These are phyloP conservation scores for Ryuthela nishihirai DNA, from an alignment of 2,888 invertebrate genomes.

Conservation along the genomic window DNA sequence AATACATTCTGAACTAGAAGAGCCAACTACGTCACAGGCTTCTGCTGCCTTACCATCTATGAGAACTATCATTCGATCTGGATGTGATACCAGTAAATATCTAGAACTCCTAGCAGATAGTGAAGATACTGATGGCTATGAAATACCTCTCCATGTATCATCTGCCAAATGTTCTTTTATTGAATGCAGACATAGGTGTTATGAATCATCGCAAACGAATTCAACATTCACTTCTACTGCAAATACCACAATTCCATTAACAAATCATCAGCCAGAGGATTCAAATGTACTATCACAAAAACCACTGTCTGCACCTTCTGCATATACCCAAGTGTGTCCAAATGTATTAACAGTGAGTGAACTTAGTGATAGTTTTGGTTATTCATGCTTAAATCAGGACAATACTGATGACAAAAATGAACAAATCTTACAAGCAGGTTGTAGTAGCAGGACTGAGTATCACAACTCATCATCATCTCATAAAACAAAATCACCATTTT, in stretches of 20 bases:
- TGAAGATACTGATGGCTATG: conserved; percentile 41
- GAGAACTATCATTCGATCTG: too few species aligned
- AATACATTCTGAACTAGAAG: too few species aligned
- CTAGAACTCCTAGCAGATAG: conserved; percentile 41
- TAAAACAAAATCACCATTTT: too few species aligned
- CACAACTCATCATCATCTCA: too few species aligned
- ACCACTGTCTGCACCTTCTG: neutral
- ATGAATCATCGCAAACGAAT: neutral
- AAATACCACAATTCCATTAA: neutral
- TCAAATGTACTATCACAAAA: neutral
- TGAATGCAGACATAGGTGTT: neutral
- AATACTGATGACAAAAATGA: too few species aligned
- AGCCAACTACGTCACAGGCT: too few species aligned
- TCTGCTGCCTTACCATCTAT: too few species aligned
- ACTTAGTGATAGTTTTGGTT: too few species aligned
- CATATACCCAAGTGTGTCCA: neutral
- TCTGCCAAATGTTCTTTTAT: neutral
- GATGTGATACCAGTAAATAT: conserved; percentile 41
- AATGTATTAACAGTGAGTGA: too few species aligned
- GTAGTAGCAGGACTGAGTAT: too few species aligned
- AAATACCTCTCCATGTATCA: conserved; percentile 32
- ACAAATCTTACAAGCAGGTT: too few species aligned
- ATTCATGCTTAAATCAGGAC: too few species aligned
- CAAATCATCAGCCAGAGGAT: neutral
- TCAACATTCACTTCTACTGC: neutral